Evolutionary conservation across 2,888 invertebrate genomes (phyloP).

Genomic region (Dexiosoma caninum): DNA sequence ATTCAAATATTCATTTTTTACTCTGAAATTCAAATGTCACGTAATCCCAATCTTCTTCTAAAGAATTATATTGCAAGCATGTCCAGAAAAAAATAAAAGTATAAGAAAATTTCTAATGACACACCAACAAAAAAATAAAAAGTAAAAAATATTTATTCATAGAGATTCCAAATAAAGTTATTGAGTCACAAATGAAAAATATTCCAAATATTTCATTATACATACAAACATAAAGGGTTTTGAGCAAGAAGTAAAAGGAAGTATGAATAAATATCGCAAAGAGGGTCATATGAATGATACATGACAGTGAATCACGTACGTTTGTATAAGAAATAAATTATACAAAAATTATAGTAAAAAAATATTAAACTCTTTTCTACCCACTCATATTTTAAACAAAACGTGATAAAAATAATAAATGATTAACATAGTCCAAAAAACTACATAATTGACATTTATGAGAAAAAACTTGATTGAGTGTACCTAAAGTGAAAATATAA

Average conservation of each 20-base stretch:
- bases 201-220: too few species aligned
- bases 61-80: constrained; percentile 34
- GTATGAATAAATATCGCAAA: not conserved
- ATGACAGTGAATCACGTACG: constrained; percentile 28
- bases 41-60: constrained; percentile 52
- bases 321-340: constrained; percentile 9
- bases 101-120: constrained; percentile 8
- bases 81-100: not conserved
- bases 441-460: too few species aligned
- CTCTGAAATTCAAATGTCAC: constrained; percentile 52
- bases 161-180: constrained; percentile 14
- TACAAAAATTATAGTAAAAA: not conserved
- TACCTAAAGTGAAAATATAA: too few species aligned
- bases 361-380: not conserved
- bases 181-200: not conserved
- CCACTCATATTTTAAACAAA: too few species aligned
- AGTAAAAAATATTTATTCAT: not conserved
- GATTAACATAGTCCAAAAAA: too few species aligned
- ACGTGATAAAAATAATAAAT: too few species aligned
- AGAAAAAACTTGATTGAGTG: too few species aligned
- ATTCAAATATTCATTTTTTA: constrained; percentile 10
- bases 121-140: not conserved
- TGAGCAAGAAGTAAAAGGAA: not conserved
- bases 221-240: too few species aligned
- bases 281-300: constrained; percentile 7